phyloP scores from a whole-genome alignment of 2,888 invertebrate genomes.

The Oscheius myriophilus region DNA sequence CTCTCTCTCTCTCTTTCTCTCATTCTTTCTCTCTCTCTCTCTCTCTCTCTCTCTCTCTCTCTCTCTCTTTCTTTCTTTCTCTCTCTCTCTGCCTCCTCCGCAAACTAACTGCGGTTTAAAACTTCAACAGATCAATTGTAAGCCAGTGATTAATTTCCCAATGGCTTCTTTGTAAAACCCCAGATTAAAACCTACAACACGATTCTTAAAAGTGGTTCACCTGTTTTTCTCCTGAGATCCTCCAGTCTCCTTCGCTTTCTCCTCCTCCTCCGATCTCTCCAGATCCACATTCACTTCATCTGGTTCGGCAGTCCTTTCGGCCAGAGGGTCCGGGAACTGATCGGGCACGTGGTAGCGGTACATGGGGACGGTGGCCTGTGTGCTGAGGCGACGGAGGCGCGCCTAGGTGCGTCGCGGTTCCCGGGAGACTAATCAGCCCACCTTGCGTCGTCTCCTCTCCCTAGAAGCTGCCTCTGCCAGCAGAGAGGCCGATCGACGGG shows the following conservation, averaged over 20 bases:
- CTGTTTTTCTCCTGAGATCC: background rate
- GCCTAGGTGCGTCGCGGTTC: background rate
- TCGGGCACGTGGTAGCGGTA: constrained; percentile 10
- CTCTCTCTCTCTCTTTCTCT: background rate
- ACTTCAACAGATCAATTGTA: too few relatives aligned
- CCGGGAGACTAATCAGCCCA: background rate
- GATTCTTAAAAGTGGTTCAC: background rate
- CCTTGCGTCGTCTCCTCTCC: constrained; percentile 13
- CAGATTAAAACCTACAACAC: too few relatives aligned
- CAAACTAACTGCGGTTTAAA: too few relatives aligned
- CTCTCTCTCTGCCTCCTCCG: too few relatives aligned
- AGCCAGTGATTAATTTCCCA: too few relatives aligned
- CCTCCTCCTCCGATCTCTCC: background rate
- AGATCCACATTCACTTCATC: background rate
- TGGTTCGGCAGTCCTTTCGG: constrained; percentile 5
- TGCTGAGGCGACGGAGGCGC: constrained; percentile 17
- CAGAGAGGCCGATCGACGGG: constrained; percentile 40
- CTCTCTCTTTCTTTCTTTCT: background rate
- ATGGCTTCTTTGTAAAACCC: too few relatives aligned
- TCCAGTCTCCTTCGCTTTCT: background rate
- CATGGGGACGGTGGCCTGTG: background rate
- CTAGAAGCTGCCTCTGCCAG: constrained; percentile 34
- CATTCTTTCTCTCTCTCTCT: background rate
- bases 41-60: constrained; percentile 7
- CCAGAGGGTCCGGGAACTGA: constrained; percentile 8